Conservation (phyloP, 2,113 vertebrate species). For the Neogobius melanostomus region DNA sequence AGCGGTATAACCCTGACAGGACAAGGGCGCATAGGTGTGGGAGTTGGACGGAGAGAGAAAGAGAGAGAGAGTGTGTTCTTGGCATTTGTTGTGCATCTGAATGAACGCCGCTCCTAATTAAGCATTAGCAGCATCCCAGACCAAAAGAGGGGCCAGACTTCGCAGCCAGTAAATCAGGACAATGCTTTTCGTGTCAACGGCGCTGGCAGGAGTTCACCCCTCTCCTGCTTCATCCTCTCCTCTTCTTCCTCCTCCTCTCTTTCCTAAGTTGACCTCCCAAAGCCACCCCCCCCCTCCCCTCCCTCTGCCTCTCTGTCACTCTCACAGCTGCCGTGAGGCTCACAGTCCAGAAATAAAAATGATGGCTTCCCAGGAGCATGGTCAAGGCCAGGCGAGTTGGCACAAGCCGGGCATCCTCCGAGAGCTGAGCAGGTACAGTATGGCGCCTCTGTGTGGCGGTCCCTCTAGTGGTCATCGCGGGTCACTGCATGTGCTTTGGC, state of each 20-base stretch:
- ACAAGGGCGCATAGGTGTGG: constrained; percentile 29
- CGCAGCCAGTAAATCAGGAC: constrained; percentile 76
- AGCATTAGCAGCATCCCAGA: constrained; percentile 63
- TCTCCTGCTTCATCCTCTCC: constrained; percentile 28
- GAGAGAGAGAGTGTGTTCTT: background rate
- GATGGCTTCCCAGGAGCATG: constrained; percentile 61
- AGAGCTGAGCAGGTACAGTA: constrained; percentile 9
- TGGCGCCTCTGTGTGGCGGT: constrained; percentile 12
- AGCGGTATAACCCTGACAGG: constrained; percentile 27
- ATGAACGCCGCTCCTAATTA: constrained; percentile 63
- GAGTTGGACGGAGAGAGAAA: constrained; percentile 7
- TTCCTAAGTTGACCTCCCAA: background rate
- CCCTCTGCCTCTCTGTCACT: constrained; percentile 50
- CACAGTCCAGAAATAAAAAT: constrained; percentile 74
- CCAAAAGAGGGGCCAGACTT: constrained; percentile 60
- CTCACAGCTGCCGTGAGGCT: constrained; percentile 66
- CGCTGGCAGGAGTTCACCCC: constrained; percentile 50
- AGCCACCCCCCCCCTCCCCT: background rate
- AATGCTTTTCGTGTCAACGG: constrained; percentile 77
- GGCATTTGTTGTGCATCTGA: constrained; percentile 31
- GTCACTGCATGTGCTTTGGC: constrained; percentile 18
- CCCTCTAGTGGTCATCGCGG: constrained; percentile 50
- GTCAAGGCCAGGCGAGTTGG: constrained; percentile 71
- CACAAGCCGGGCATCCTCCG: constrained; percentile 41
- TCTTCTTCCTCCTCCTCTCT: constrained; percentile 31